phyloP scores from a whole-genome alignment of 2,113 vertebrate species.

The Amblyornis subalaris region DNA sequence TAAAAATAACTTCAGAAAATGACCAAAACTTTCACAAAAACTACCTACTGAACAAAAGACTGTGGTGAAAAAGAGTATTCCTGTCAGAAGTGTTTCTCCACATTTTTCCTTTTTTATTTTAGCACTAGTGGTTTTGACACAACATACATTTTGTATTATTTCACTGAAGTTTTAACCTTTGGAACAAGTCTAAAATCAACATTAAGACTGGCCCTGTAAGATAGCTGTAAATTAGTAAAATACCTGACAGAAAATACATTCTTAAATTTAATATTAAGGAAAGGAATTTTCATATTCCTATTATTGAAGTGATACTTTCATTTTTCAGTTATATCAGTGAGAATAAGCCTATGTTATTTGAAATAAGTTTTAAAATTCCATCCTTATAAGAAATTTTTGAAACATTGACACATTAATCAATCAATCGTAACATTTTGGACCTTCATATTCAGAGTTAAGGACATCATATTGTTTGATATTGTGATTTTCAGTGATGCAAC shows the following conservation, averaged over 20 bases:
- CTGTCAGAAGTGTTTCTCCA: not conserved
- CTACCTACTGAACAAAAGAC: not conserved
- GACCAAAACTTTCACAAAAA: not conserved
- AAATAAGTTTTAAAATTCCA: not conserved
- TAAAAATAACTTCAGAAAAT: not conserved
- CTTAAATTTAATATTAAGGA: not conserved
- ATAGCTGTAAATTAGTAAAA: not conserved
- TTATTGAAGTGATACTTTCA: not conserved
- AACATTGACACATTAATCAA: not conserved
- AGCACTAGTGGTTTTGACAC: not conserved
- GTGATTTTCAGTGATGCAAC: not conserved
- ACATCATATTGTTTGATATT: not conserved
- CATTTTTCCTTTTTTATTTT: not conserved
- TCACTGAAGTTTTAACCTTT: not conserved
- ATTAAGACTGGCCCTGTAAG: not conserved
- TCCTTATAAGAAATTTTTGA: not conserved
- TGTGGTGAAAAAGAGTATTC: not conserved
- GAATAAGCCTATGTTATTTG: not conserved
- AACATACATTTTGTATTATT: not conserved
- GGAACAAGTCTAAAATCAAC: not conserved
- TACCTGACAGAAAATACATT: not conserved
- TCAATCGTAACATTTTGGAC: not conserved
- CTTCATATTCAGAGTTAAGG: not conserved
- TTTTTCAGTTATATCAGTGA: not conserved
- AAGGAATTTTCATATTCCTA: not conserved